Evolutionary conservation across 2,888 invertebrate species (phyloP).

Genomic region (Temnothorax ravouxi): DNA sequence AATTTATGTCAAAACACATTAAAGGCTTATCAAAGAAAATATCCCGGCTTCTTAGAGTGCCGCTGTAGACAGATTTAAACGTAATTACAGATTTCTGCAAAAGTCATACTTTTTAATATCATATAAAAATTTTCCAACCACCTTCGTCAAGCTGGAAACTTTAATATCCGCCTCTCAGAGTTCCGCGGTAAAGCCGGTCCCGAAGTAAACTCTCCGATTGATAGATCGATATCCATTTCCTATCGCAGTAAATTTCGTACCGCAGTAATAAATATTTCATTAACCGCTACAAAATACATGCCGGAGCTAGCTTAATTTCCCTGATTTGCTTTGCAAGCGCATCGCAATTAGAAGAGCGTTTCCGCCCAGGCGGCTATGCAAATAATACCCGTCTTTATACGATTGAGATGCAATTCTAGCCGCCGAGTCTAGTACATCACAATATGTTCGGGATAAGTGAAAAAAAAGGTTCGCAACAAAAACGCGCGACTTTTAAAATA

Average conservation of each 20-base stretch:
- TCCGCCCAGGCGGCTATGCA: not conserved
- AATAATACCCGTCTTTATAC: slow-evolving; percentile 22
- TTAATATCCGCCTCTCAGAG: slow-evolving; percentile 40
- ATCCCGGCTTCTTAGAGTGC: not conserved
- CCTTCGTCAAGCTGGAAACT: slow-evolving; percentile 32
- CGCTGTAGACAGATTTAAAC: slow-evolving; percentile 14
- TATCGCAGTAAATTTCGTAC: slow-evolving; percentile 42
- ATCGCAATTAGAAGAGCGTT: slow-evolving; percentile 34
- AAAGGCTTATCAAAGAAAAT: not conserved
- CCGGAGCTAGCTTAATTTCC: slow-evolving; percentile 33
- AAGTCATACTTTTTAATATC: slow-evolving; percentile 34
- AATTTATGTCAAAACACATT: slow-evolving; percentile 14
- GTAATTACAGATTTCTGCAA: slow-evolving; percentile 39
- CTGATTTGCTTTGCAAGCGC: slow-evolving; percentile 31
- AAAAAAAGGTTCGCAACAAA: not conserved
- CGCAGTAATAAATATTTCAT: slow-evolving; percentile 51
- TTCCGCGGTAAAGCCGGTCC: slow-evolving; percentile 16
- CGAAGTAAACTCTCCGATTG: slow-evolving; percentile 42
- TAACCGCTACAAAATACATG: slow-evolving; percentile 34
- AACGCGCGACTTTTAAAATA: not conserved
- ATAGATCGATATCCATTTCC: slow-evolving; percentile 43
- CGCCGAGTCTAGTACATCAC: not conserved
- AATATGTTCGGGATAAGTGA: not conserved
- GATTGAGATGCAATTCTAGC: slow-evolving; percentile 31
- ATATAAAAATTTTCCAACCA: slow-evolving; percentile 38